Conservation (phyloP, 2,797 vertebrate genomes). For the Sarcophilus harrisii region DNA sequence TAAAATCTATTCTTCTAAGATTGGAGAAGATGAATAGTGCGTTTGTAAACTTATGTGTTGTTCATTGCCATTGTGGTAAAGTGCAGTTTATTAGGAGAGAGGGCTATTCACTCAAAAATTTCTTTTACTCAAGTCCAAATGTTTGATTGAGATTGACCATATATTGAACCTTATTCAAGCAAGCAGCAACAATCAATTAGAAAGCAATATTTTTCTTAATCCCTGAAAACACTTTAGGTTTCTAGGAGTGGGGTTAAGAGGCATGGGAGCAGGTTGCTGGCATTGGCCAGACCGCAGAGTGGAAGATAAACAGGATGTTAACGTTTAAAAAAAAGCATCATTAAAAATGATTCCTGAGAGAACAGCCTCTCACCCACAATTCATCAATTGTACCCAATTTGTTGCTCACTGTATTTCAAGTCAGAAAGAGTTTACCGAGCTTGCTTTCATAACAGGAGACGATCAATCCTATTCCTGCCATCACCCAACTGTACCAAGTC, state of each 20-base stretch:
- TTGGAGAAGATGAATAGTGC: neutral
- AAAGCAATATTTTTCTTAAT: neutral
- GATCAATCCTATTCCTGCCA: constrained; percentile 32
- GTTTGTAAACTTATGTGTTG: rapidly evolving
- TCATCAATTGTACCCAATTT: constrained; percentile 40
- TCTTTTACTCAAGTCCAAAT: constrained; percentile 29
- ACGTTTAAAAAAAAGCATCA: neutral
- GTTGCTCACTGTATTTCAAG: constrained; percentile 53
- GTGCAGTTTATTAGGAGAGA: neutral
- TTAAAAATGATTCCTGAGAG: constrained; percentile 45
- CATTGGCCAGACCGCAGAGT: neutral
- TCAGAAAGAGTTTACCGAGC: constrained; percentile 58
- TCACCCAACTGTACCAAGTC: neutral
- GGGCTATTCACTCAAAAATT: rapidly evolving
- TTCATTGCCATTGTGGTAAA: constrained; percentile 13
- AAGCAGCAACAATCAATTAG: neutral
- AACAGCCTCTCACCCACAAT: neutral
- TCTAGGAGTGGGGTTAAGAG: constrained; percentile 9
- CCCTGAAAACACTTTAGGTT: constrained; percentile 29
- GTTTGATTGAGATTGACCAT: neutral
- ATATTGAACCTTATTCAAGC: neutral
- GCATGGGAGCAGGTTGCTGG: neutral
- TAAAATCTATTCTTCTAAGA: neutral
- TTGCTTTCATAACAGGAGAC: constrained; percentile 50
- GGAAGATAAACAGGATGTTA: constrained; percentile 20